These are phyloP conservation scores for Buteo buteo DNA, from an alignment of 2,113 vertebrate species.

Conservation along the genomic window DNA sequence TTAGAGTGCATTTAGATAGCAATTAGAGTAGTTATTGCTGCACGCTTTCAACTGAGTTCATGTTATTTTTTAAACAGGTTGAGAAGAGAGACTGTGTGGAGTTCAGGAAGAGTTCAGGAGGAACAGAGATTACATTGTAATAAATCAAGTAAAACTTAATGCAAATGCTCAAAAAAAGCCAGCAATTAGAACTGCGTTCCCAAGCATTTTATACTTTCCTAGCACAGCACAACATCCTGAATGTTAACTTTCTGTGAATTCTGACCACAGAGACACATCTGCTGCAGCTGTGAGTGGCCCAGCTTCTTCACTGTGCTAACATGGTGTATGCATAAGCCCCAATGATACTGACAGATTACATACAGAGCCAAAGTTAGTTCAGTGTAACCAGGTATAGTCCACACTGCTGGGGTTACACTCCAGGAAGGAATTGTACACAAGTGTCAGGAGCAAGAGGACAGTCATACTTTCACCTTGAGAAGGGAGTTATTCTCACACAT, in stretches of 20 bases:
- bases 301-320: neutral
- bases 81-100: neutral
- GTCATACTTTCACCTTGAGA: neutral
- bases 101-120: neutral
- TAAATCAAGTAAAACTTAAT: neutral
- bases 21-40: neutral
- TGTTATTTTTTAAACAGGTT: neutral
- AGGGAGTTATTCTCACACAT: neutral
- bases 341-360: rapidly evolving
- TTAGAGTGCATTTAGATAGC: neutral
- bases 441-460: neutral
- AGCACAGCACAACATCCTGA: neutral
- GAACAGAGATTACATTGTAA: neutral
- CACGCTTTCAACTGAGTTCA: neutral
- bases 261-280: too few species aligned
- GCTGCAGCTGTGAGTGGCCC: neutral
- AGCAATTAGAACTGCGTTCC: neutral
- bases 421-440: neutral
- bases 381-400: too few species aligned
- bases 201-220: neutral
- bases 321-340: rapidly evolving
- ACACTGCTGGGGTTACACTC: neutral
- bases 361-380: neutral
- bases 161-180: neutral
- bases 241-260: neutral